phyloP scores from a whole-genome alignment of 2,888 invertebrate genomes.

The Piscicola geometra region DNA sequence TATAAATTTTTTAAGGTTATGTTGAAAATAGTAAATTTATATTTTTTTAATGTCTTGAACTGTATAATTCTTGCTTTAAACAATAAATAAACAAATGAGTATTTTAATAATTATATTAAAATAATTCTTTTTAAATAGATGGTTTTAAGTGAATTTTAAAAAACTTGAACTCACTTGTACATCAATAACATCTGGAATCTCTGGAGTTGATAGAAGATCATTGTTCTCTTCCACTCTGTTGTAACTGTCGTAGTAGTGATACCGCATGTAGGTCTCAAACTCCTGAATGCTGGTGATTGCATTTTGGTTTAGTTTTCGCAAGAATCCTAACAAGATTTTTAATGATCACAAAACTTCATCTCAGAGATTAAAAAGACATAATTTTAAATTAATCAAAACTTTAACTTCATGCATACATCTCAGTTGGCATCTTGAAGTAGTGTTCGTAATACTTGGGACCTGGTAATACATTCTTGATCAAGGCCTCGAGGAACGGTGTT shows the following conservation, averaged over 20 bases:
- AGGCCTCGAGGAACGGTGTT: conserved; percentile 7
- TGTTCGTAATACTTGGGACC: conserved; percentile 18
- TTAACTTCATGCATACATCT: background rate
- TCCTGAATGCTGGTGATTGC: background rate
- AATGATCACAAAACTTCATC: no score
- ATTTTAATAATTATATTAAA: no score
- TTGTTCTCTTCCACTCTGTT: background rate
- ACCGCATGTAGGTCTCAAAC: conserved; percentile 11
- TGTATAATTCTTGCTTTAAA: background rate
- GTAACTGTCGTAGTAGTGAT: background rate
- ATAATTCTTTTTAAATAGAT: no score
- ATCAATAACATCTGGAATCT: background rate
- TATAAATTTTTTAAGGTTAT: background rate
- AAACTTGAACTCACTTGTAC: background rate
- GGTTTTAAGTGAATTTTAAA: background rate
- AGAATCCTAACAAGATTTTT: no score
- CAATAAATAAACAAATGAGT: no score
- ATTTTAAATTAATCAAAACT: no score
- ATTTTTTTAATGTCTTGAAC: no score
- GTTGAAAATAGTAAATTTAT: no score
- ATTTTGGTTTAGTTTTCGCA: background rate
- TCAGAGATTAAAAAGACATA: no score
- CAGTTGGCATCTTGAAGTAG: background rate
- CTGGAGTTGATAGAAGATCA: background rate
- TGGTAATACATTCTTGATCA: background rate